phyloP scores from a whole-genome alignment of 2,113 vertebrate species.

The Labrus mixtus region DNA sequence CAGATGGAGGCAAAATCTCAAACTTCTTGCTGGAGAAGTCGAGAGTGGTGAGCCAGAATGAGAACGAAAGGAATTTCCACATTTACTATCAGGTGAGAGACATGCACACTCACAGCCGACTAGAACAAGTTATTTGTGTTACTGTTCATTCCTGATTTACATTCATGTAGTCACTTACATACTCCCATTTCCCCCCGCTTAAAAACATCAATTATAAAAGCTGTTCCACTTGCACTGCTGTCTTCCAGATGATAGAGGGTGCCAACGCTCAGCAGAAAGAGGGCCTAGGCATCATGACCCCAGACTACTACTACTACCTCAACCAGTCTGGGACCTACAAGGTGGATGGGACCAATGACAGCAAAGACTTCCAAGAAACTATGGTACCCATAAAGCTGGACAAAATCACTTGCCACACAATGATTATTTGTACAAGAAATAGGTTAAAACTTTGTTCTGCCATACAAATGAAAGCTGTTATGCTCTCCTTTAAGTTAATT shows the following conservation, averaged over 20 bases:
- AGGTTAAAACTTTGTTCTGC: too few relatives aligned
- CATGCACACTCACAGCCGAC: neutral
- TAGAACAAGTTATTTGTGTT: neutral
- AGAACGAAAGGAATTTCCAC: slow-evolving; percentile 96
- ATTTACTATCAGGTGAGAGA: slow-evolving; percentile 96
- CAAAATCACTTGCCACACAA: neutral
- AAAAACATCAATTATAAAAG: neutral
- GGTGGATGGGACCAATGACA: slow-evolving; percentile 94
- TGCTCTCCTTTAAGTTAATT: too few relatives aligned
- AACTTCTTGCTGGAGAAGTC: slow-evolving; percentile 98
- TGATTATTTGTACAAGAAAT: too few relatives aligned
- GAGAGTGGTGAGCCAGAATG: slow-evolving; percentile 95
- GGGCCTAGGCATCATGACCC: slow-evolving; percentile 91
- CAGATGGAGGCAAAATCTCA: slow-evolving; percentile 96
- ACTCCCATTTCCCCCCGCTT: neutral
- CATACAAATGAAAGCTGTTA: too few relatives aligned
- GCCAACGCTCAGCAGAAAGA: slow-evolving; percentile 89
- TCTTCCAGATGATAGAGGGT: slow-evolving; percentile 90
- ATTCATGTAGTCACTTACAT: neutral
- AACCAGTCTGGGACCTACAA: slow-evolving; percentile 95
- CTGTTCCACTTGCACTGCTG: slow-evolving; percentile 18
- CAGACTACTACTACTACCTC: slow-evolving; percentile 95
- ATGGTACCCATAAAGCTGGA: slow-evolving; percentile 83
- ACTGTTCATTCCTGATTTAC: neutral
- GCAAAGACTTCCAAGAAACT: slow-evolving; percentile 91